These are phyloP conservation scores for Neolamprologus multifasciatus DNA, from an alignment of 2,797 vertebrate species.

Conservation along the genomic window DNA sequence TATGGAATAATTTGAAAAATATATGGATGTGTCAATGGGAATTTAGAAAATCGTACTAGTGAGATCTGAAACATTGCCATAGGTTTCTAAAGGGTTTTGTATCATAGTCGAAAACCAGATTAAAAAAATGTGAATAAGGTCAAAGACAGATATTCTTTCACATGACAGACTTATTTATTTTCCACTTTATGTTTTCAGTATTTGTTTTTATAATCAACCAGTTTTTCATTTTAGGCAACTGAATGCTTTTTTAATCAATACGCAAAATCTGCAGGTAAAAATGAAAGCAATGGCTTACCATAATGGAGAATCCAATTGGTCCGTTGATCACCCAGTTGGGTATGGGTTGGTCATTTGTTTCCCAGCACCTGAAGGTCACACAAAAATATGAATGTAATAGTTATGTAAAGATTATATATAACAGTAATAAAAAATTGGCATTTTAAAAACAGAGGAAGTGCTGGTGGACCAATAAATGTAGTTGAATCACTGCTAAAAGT, in stretches of 20 bases:
- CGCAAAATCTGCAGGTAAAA: not conserved
- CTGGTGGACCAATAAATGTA: fast-evolving
- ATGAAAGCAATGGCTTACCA: conserved; percentile 70
- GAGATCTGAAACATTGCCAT: not conserved
- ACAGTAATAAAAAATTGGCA: fast-evolving
- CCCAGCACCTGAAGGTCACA: conserved; percentile 83
- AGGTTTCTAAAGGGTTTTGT: not conserved
- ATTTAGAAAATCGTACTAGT: fast-evolving
- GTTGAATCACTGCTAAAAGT: not conserved
- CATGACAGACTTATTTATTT: fast-evolving
- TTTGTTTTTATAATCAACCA: not conserved
- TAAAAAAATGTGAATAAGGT: fast-evolving
- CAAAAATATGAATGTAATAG: not conserved
- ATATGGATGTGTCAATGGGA: fast-evolving
- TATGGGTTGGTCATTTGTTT: conserved; percentile 83
- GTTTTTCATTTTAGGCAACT: not conserved
- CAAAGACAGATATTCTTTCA: not conserved
- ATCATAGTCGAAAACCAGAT: fast-evolving
- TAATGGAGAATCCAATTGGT: conserved; percentile 85
- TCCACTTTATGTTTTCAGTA: not conserved
- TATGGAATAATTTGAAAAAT: not conserved
- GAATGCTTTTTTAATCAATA: not conserved
- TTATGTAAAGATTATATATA: not conserved
- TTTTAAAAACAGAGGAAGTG: not conserved
- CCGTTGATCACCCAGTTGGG: conserved; percentile 88